Evolutionary conservation across 1,140 invertebrate genomes (phyloP).

Genomic region (Magallana gigas): DNA sequence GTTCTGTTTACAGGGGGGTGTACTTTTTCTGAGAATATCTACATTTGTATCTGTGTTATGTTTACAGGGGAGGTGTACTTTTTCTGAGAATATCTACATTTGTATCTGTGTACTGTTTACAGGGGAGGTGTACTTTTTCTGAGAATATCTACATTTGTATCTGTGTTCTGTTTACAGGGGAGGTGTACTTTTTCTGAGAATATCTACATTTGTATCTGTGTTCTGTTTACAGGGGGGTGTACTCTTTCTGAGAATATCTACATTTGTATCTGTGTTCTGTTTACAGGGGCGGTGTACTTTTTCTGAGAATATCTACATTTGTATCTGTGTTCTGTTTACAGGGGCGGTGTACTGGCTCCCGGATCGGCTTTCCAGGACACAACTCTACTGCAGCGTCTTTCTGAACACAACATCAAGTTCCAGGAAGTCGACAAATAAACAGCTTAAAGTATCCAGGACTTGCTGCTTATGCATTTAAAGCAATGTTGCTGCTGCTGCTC

Average conservation of each 20-base stretch:
- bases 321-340: constrained; percentile 69
- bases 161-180: too few relatives aligned
- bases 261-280: constrained; percentile 40
- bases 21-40: constrained; percentile 70
- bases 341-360: constrained; percentile 83
- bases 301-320: background rate
- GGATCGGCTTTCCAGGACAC: constrained; percentile 84
- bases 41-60: constrained; percentile 25
- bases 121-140: constrained; percentile 82
- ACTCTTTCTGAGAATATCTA: constrained; percentile 58
- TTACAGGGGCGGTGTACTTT: constrained; percentile 82
- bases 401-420: constrained; percentile 83
- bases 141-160: background rate
- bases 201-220: background rate
- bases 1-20: constrained; percentile 81
- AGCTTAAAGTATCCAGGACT: background rate
- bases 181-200: too few relatives aligned
- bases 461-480: background rate
- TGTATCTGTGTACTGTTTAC: constrained; percentile 62
- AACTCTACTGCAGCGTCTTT: constrained; percentile 83
- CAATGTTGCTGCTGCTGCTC: background rate
- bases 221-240: constrained; percentile 82
- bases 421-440: constrained; percentile 50
- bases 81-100: background rate
- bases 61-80: constrained; percentile 82